Base-by-base conservation (phyloP, 2,888 invertebrate species). In the Chouioia cunea region DNA sequence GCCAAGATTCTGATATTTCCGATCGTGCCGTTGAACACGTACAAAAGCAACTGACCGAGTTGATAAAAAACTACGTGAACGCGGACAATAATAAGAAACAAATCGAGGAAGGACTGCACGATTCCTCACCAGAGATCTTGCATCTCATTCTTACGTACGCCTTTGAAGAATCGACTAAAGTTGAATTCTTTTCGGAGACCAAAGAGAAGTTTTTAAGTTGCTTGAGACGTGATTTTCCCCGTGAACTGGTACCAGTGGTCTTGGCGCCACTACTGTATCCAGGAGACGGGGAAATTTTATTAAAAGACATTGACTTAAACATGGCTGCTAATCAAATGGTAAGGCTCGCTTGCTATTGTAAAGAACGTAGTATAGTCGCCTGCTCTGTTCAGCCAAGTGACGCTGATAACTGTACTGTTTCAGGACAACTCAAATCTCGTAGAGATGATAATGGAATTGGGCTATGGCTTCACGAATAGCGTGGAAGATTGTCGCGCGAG, bases 371-470 rank as follows among this genome's bases (percentile, higher is more conserved):
- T n/a, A n/a, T n/a, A n/a, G n/a, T n/a, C n/a, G 10, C 12, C 4
- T 36, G 36, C 6, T 36, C 2, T 10, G 36, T 4, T 36, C 36
- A 36, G 36, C 6, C 6, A 8, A 36, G 10, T 36, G 12, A 36
- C 36, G 1, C 10, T 36, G 6, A 6, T 12, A 36, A 36, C n/a
- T 54, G 6, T 59, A 50, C 47, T 60, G 16, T 76, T 77, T 63
- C 57, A 92, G 91, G 90, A 88, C 89, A 86, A 93, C 79, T 92
- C 91, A 83, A 91, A 93, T 74, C 87, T 95, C 82, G 93, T 96
- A 75, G 97, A 97, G 82, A 90, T 97, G 81, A 92, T 98, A 80
- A 90, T 93, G 84, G 98, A 99, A 87, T 90, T 97, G 82, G 97
- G 98, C 65, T 97, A 95, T 87, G 89, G 91, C 77, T 97, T 97